A percentile compares a stretch with the other conserved stretches of the same genome.
These are phyloP conservation scores for Zaprionus camerounensis DNA, from an alignment of 1,140 invertebrate genomes.

Conservation along the genomic window DNA sequence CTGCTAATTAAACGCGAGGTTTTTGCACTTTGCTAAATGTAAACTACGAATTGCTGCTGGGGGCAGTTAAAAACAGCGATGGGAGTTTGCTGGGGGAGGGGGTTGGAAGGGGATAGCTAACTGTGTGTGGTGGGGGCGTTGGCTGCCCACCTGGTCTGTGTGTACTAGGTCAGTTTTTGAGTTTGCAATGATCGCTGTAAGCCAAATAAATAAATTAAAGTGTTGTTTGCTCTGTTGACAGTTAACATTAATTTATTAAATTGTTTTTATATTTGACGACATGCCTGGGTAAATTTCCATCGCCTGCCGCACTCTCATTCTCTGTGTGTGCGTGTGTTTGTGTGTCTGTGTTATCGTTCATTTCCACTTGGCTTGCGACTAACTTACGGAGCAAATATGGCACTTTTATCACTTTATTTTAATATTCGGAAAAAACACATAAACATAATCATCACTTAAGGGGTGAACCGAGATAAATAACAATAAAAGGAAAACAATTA, in stretches of 20 bases:
- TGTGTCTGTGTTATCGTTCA: conserved; percentile 35
- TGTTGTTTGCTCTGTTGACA: conserved; percentile 58
- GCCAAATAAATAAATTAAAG: conserved; percentile 61
- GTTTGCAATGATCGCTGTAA: conserved; percentile 54
- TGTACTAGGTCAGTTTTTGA: conserved; percentile 68
- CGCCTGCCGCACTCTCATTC: background rate
- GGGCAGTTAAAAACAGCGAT: conserved; percentile 42
- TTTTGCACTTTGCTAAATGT: conserved; percentile 74
- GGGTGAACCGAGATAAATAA: conserved; percentile 2
- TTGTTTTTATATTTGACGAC: conserved; percentile 54
- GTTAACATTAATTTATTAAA: conserved; percentile 47
- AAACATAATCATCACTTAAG: conserved; percentile 28
- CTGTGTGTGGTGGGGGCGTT: background rate
- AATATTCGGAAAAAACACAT: conserved; percentile 16
- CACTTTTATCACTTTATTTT: conserved; percentile 20
- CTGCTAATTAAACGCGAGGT: conserved; percentile 74
- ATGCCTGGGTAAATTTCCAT: conserved; percentile 74
- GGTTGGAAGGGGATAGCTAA: background rate
- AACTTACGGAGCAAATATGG: conserved; percentile 30
- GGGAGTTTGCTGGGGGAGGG: background rate
- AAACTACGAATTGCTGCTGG: conserved; percentile 40
- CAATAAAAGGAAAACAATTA: background rate
- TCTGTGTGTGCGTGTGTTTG: conserved; percentile 7
- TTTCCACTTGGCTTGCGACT: conserved; percentile 50
- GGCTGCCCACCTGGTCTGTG: conserved; percentile 15